These are phyloP conservation scores for Dolichallabes microphthalmus DNA, from an alignment of 2,113 vertebrate species.

Conservation along the genomic window DNA sequence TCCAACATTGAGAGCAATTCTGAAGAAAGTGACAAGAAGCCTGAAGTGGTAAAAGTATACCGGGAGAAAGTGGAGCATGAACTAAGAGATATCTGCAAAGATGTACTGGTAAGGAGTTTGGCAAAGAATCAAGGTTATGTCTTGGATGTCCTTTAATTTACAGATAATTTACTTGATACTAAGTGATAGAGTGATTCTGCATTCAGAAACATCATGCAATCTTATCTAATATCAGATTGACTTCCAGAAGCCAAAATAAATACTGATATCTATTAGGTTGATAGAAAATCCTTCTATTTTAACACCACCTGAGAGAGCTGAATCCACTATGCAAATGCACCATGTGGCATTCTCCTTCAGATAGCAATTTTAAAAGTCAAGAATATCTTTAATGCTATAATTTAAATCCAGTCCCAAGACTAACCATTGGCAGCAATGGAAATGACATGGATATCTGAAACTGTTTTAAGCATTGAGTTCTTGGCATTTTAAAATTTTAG, in stretches of 20 bases:
- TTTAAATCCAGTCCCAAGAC: background rate
- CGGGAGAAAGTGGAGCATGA: slow-evolving; percentile 89
- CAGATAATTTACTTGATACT: background rate
- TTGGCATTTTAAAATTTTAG: background rate
- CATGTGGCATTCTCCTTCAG: background rate
- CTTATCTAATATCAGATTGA: background rate
- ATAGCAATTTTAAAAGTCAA: background rate
- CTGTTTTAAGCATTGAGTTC: no score
- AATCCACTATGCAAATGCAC: background rate
- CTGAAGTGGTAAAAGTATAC: slow-evolving; percentile 85
- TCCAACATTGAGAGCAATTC: slow-evolving; percentile 88
- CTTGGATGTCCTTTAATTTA: background rate
- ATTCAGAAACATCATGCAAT: background rate
- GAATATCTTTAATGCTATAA: background rate
- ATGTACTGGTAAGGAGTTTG: slow-evolving; percentile 80
- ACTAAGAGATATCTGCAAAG: slow-evolving; percentile 86
- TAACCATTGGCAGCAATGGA: background rate
- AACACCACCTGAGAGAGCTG: background rate
- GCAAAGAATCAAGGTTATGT: background rate
- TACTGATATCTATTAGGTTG: background rate
- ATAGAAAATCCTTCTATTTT: background rate
- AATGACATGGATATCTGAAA: background rate
- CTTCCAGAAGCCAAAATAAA: background rate
- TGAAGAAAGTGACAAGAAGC: slow-evolving; percentile 82
- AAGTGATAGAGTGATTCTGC: background rate